Evolutionary conservation across 2,113 vertebrate species (phyloP).

Genomic region (Cyphomyrus discorhynchus): DNA sequence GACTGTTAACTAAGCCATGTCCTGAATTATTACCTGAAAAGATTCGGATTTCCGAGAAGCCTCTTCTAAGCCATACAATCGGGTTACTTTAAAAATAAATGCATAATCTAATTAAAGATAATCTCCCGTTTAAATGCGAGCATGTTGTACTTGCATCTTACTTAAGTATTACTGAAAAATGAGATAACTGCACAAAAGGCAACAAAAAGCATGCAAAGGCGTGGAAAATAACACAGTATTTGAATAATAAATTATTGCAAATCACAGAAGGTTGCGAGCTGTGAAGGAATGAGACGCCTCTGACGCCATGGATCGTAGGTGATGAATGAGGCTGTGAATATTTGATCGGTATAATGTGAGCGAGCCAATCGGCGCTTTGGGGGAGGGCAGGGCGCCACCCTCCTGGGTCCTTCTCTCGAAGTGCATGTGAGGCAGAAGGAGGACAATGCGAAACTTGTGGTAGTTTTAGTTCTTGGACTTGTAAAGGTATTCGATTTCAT

Average conservation of each 20-base stretch:
- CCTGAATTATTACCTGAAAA: neutral
- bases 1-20: neutral
- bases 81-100: neutral
- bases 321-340: neutral
- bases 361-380: neutral
- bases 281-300: neutral
- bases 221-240: neutral
- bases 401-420: neutral
- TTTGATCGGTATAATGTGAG: neutral
- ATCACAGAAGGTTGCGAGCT: neutral
- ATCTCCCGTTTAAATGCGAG: neutral
- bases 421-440: neutral
- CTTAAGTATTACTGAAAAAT: neutral
- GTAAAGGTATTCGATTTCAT: neutral
- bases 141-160: neutral
- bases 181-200: neutral
- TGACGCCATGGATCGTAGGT: neutral
- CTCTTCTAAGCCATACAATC: neutral
- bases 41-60: neutral
- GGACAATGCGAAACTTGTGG: slow-evolving; percentile 1
- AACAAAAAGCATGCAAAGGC: neutral
- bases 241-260: neutral
- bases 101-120: neutral
- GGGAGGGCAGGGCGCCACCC: neutral
- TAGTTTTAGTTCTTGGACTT: neutral